Percentiles rank a stretch among this genome's conserved stretches.
phyloP scores from a whole-genome alignment of 2,113 vertebrate genomes.

The Lamprologus sp. region DNA sequence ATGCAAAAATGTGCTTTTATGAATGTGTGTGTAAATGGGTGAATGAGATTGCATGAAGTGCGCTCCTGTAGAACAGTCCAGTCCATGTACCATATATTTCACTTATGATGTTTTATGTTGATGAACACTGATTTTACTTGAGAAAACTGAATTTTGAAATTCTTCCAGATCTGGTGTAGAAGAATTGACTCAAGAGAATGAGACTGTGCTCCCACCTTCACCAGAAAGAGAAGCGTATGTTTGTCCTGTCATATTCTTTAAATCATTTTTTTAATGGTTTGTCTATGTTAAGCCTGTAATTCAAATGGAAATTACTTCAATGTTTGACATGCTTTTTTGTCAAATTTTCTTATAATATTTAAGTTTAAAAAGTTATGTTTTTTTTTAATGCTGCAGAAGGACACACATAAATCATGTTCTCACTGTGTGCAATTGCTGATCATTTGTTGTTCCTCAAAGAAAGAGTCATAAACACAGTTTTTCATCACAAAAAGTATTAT shows the following conservation, averaged over 20 bases:
- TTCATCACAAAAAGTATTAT: not conserved
- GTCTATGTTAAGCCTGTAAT: not conserved
- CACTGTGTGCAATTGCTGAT: not conserved
- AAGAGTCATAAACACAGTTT: not conserved
- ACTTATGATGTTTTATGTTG: not conserved
- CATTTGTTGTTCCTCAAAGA: not conserved
- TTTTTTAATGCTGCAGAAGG: not conserved
- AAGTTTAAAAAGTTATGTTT: not conserved
- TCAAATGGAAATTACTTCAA: not conserved
- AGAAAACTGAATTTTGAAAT: not conserved
- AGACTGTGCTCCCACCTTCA: slow-evolving; percentile 61
- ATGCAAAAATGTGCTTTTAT: not conserved
- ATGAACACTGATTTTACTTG: not conserved
- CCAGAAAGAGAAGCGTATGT: slow-evolving; percentile 76
- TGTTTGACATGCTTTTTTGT: not conserved
- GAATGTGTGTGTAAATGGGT: not conserved
- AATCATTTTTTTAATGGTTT: not conserved
- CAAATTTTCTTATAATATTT: not conserved
- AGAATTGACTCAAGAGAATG: slow-evolving; percentile 69
- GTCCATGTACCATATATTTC: not conserved
- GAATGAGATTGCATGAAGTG: not conserved
- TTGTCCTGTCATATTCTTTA: not conserved
- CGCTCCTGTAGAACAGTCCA: not conserved
- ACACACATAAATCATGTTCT: not conserved
- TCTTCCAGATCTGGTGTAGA: slow-evolving; percentile 72